phyloP scores from a whole-genome alignment of 2,888 invertebrate genomes.

The Galerucella calmariensis region DNA sequence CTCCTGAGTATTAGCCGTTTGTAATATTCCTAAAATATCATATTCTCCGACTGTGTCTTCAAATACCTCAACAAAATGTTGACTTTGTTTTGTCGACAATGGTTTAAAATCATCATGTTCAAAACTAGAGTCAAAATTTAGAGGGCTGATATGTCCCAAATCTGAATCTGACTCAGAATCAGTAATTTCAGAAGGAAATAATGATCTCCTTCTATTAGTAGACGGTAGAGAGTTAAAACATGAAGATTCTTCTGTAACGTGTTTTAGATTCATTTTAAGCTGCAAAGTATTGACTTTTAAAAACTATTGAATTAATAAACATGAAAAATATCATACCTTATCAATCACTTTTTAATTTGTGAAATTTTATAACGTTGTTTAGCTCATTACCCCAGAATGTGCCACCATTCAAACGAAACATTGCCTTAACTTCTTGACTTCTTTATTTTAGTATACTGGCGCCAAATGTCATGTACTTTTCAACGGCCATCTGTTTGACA shows the following conservation, averaged over 20 bases:
- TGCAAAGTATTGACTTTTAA: slow-evolving; percentile 13
- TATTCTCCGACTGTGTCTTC: slow-evolving; percentile 44
- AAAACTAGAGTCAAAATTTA: slow-evolving; percentile 61
- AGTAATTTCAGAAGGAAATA: slow-evolving; percentile 66
- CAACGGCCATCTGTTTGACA: not conserved
- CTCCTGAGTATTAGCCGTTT: slow-evolving; percentile 38
- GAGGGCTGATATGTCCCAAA: slow-evolving; percentile 70
- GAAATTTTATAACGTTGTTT: not conserved
- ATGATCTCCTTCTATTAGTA: slow-evolving; percentile 70
- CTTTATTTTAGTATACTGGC: slow-evolving; percentile 40
- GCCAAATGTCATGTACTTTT: slow-evolving; percentile 35
- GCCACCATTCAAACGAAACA: not conserved
- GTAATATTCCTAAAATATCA: slow-evolving; percentile 47
- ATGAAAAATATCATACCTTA: not conserved
- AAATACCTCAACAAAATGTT: slow-evolving; percentile 32
- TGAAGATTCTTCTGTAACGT: slow-evolving; percentile 10
- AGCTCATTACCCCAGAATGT: not conserved
- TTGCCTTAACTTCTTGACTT: slow-evolving; percentile 29
- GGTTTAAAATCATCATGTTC: slow-evolving; percentile 40
- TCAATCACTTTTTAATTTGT: not conserved
- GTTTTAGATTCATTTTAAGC: slow-evolving; percentile 15
- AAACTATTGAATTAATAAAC: not conserved
- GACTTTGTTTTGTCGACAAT: slow-evolving; percentile 25
- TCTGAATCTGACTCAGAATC: slow-evolving; percentile 65
- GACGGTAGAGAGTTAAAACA: slow-evolving; percentile 3